phyloP scores from a whole-genome alignment of 1,140 invertebrate genomes.

The Antheraea mylitta region DNA sequence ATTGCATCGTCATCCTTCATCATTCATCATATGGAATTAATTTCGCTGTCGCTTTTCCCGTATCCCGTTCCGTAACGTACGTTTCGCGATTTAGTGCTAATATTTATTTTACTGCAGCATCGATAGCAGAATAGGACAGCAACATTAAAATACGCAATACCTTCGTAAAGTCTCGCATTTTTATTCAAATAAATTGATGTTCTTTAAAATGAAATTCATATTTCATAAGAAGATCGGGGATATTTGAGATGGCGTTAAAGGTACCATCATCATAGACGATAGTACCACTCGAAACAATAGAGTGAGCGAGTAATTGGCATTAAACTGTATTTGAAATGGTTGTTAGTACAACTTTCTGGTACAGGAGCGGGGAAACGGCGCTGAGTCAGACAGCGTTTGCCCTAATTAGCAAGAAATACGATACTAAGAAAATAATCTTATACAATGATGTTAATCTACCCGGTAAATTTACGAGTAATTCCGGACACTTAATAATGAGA shows the following conservation, averaged over 20 bases:
- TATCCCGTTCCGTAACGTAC: conserved; percentile 45
- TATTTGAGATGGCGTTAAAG: conserved; percentile 16
- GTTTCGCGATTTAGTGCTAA: conserved; percentile 61
- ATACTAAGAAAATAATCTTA: conserved; percentile 32
- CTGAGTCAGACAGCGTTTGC: conserved; percentile 21
- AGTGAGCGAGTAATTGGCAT: conserved; percentile 60
- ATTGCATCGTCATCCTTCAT: conserved; percentile 69
- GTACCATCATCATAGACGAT: conserved; percentile 22
- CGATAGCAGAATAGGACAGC: conserved; percentile 33
- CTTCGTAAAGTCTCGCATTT: neutral
- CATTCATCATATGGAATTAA: conserved; percentile 75
- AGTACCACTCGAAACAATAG: conserved; percentile 53
- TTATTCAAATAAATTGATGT: neutral
- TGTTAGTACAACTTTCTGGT: conserved; percentile 38
- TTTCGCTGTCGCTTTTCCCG: conserved; percentile 50
- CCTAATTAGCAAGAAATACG: conserved; percentile 60
- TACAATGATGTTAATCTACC: neutral
- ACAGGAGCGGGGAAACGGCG: neutral
- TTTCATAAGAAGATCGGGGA: neutral
- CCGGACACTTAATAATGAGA: neutral
- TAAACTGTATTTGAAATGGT: conserved; percentile 50
- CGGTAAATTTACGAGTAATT: neutral
- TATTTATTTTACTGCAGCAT: conserved; percentile 57
- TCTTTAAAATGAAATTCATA: conserved; percentile 5
- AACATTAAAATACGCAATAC: conserved; percentile 53